These are phyloP conservation scores for Polymixis lichenea DNA, from an alignment of 2,888 invertebrate species.

Conservation along the genomic window DNA sequence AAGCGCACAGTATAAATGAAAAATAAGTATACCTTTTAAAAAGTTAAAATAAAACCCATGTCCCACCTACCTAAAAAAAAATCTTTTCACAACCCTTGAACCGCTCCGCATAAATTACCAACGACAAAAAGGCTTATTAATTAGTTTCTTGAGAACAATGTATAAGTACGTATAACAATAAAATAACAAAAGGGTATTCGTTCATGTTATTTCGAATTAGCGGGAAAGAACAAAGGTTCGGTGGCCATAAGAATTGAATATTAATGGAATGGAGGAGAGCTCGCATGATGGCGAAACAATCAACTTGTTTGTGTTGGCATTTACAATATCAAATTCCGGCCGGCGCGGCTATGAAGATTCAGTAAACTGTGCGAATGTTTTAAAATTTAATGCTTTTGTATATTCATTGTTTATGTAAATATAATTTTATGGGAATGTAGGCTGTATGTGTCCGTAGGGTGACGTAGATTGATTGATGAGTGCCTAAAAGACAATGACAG, in stretches of 20 bases:
- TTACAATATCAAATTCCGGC: constrained; percentile 73
- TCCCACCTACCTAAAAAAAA: constrained; percentile 13
- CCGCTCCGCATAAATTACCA: constrained; percentile 44
- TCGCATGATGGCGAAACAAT: constrained; percentile 73
- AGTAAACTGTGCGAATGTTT: constrained; percentile 60
- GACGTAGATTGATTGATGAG: constrained; percentile 43
- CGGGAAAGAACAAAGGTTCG: constrained; percentile 68
- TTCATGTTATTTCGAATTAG: constrained; percentile 72
- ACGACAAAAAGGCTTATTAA: constrained; percentile 59
- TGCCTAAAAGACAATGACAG: constrained; percentile 20
- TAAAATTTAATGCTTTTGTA: constrained; percentile 41
- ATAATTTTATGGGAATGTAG: constrained; percentile 29
- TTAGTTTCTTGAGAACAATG: constrained; percentile 60
- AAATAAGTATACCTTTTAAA: constrained; percentile 3
- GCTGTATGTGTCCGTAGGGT: constrained; percentile 7
- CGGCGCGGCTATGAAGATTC: constrained; percentile 58
- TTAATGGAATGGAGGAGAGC: constrained; percentile 70
- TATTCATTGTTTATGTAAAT: constrained; percentile 38
- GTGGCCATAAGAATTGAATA: constrained; percentile 73
- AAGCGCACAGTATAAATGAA: background rate
- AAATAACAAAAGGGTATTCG: constrained; percentile 59
- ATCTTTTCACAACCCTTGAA: constrained; percentile 40
- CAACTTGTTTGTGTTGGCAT: constrained; percentile 71
- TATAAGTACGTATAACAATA: constrained; percentile 52
- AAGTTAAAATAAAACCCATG: constrained; percentile 24